Base-by-base conservation (phyloP, 2,113 vertebrate genomes). In the Tiliqua scincoides region DNA sequence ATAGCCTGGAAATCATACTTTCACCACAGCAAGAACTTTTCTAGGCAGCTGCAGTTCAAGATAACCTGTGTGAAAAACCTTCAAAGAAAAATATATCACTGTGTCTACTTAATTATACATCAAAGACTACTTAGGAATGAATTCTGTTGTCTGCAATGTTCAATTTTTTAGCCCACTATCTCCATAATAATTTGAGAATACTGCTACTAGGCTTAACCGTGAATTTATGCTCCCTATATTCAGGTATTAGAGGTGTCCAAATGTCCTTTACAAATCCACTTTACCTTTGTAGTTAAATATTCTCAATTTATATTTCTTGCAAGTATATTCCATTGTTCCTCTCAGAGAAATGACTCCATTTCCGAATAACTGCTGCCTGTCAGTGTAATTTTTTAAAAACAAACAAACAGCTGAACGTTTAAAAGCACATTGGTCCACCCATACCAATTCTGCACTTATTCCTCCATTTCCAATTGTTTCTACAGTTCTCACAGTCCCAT, bases 51-150 rank as follows among this genome's bases (percentile, higher is more conserved):
- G 91, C 93, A 92, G 91, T 93, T 89, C 88, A 93, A 88, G 86
- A 94, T 87, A 91, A 94, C 86, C 57, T 92, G 88, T 85, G 91
- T 91, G 91, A 90, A 92, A 89, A 96, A 94, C 74, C 87, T 96
- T 95, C 93, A 91, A 92, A 94, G 78, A 90, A 87, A 95, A 92
- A 57, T 75, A 89, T 86, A 84, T 83, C 92, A 88, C 25, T 4
- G 43, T 92, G 87, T 85, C 92, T 90, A 94, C 92, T 94, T 95
- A 95, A 96, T 96, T 95, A 96, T 91, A 95, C 91, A 95, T 95
- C 95, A 96, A 94, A 93, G 86, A 88, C 70, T 84, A 88, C 79
- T 93, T 84, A 89, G 88, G 87, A 95, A 92, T 93, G 90, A 89
- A 89, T 91, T 93, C 89, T 90, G 87, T 91, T 91, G 88, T 92